A percentile compares a stretch with the other conserved stretches of the same genome.
Evolutionary conservation across 2,797 vertebrate genomes (phyloP).

Genomic region (Lagorchestes hirsutus): DNA sequence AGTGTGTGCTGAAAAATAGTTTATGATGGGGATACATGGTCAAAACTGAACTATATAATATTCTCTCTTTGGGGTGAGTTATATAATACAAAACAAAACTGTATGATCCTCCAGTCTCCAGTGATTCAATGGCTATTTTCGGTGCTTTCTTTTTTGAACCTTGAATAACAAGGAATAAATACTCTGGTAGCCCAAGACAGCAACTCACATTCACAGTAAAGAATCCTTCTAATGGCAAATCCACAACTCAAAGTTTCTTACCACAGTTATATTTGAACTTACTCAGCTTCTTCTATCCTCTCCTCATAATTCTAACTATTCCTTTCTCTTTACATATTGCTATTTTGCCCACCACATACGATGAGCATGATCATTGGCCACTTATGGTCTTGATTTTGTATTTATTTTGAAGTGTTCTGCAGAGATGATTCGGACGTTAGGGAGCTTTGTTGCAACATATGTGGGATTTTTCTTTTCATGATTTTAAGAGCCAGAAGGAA

Average conservation of each 20-base stretch:
- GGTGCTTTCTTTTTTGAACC: neutral
- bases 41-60: neutral
- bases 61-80: neutral
- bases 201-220: neutral
- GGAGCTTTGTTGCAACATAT: neutral
- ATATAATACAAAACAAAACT: slow-evolving; percentile 7
- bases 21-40: neutral
- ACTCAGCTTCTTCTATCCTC: slow-evolving; percentile 42
- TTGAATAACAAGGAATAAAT: slow-evolving; percentile 31
- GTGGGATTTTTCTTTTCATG: neutral
- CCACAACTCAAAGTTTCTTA: neutral
- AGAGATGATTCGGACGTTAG: neutral
- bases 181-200: neutral
- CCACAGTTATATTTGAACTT: slow-evolving; percentile 32
- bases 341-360: neutral
- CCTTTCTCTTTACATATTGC: neutral
- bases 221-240: neutral
- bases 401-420: neutral
- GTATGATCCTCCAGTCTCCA: slow-evolving; percentile 22
- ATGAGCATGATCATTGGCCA: neutral
- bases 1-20: neutral
- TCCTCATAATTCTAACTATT: neutral
- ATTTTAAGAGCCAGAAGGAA: neutral
- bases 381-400: slow-evolving; percentile 42
- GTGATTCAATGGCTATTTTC: slow-evolving; percentile 46